These are phyloP conservation scores for Pollicipes pollicipes DNA, from an alignment of 1,140 invertebrate genomes.

Conservation along the genomic window DNA sequence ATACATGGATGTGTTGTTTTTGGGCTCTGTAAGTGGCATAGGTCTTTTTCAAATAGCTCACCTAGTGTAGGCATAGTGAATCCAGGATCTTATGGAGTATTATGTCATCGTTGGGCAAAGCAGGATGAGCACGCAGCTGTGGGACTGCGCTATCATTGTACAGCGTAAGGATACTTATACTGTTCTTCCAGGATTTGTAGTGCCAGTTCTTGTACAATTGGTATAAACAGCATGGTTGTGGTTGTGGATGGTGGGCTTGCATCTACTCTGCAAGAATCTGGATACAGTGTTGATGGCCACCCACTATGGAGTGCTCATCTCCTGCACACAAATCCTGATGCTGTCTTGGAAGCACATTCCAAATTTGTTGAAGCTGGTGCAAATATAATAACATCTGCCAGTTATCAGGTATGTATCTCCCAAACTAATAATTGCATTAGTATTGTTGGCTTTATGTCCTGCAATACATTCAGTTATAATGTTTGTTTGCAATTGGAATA, in stretches of 20 bases:
- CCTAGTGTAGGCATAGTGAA: no score
- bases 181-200: no score
- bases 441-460: not conserved
- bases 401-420: conserved; percentile 3
- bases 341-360: conserved; percentile 51
- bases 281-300: conserved; percentile 39
- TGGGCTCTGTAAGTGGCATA: no score
- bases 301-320: conserved; percentile 66
- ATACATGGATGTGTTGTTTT: no score
- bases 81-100: no score
- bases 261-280: conserved; percentile 47
- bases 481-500: no score
- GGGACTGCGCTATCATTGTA: no score
- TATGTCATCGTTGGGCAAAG: no score
- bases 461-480: not conserved
- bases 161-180: no score
- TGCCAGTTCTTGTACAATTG: no score
- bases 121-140: no score
- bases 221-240: not conserved
- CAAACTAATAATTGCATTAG: not conserved
- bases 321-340: conserved; percentile 45
- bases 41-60: no score
- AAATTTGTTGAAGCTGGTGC: conserved; percentile 57
- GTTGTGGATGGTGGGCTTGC: conserved; percentile 56
- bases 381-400: conserved; percentile 33